A percentile compares a stretch with the other conserved stretches of the same genome.
phyloP scores from a whole-genome alignment of 1,140 invertebrate species.

The Portunus trituberculatus region DNA sequence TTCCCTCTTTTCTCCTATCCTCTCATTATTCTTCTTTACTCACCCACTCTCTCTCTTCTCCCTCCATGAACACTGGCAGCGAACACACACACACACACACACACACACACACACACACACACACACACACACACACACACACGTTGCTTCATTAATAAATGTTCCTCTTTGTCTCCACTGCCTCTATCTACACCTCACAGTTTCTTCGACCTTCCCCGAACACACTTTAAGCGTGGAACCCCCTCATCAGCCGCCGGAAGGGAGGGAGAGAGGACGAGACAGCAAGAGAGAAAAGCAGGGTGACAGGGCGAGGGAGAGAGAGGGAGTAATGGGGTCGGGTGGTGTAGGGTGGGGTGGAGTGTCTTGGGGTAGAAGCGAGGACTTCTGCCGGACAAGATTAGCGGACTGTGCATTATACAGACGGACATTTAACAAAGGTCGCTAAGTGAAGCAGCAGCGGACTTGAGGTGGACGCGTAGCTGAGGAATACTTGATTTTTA shows the following conservation, averaged over 20 bases:
- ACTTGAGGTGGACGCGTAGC: slow-evolving; percentile 2
- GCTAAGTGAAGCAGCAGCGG: slow-evolving; percentile 53
- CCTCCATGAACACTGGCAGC: background rate
- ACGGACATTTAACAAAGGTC: slow-evolving; percentile 52
- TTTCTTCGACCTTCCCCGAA: background rate
- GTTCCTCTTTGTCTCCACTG: no score
- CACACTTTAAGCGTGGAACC: background rate
- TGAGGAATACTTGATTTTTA: slow-evolving; percentile 46
- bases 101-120: no score
- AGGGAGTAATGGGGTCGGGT: background rate
- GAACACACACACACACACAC: background rate
- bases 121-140: no score
- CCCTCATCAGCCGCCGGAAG: background rate
- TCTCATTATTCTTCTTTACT: background rate
- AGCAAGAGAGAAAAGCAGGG: no score
- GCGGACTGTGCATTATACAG: slow-evolving; percentile 7
- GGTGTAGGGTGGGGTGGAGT: no score
- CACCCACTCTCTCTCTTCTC: background rate
- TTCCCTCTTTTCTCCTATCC: background rate
- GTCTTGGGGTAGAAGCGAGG: background rate
- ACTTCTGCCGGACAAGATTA: slow-evolving; percentile 31
- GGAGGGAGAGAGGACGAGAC: background rate
- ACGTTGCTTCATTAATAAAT: no score
- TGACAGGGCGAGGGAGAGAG: background rate
- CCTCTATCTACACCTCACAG: no score